Conservation (phyloP, 2,113 vertebrate species). For the Cariama cristata region DNA sequence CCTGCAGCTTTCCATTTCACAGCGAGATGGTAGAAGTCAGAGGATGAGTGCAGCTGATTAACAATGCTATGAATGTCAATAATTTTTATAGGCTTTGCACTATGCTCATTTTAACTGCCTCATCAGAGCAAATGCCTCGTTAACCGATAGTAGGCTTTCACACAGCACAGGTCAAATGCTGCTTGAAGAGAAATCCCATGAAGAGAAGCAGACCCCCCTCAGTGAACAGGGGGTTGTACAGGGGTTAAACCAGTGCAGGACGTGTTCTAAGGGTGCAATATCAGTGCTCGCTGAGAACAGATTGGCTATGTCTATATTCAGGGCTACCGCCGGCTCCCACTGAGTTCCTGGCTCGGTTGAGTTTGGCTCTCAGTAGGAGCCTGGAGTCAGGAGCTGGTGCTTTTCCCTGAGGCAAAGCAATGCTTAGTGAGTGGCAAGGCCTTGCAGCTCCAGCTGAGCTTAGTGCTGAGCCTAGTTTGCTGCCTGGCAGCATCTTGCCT, state of each 20-base stretch:
- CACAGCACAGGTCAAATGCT: not conserved
- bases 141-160: not conserved
- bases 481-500: not conserved
- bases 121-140: not conserved
- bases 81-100: not conserved
- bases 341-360: not conserved
- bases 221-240: not conserved
- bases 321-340: not conserved
- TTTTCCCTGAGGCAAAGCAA: not conserved
- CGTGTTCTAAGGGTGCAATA: not conserved
- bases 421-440: not conserved
- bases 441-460: not conserved
- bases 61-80: not conserved
- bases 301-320: not conserved
- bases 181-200: not conserved
- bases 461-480: not conserved
- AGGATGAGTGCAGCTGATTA: not conserved
- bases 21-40: not conserved
- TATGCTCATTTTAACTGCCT: not conserved
- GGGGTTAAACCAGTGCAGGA: not conserved
- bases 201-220: not conserved
- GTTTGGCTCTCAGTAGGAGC: not conserved
- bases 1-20: not conserved
- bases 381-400: slow-evolving; percentile 6
- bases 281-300: not conserved